Percentiles rank a stretch among this genome's conserved stretches.
Evolutionary conservation across 2,888 invertebrate genomes (phyloP).

Genomic region (Ischnura elegans): DNA sequence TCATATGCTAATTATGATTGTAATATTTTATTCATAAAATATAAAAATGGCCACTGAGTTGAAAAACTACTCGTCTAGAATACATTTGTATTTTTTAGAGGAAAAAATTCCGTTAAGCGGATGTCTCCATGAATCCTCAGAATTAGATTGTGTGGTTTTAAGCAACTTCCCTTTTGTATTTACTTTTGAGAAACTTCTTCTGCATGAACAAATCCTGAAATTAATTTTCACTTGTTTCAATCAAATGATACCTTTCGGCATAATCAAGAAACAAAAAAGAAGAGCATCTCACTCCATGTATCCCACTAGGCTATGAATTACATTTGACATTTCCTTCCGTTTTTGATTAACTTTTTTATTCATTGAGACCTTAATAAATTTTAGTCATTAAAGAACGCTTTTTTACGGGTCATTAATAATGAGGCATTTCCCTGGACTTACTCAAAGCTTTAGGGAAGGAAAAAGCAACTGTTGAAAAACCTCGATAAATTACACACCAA

Average conservation of each 20-base stretch:
- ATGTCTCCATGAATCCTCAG: no score
- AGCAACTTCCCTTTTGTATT: no score
- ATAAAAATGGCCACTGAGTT: no score
- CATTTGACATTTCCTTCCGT: background rate
- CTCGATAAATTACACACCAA: background rate
- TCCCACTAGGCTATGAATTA: background rate
- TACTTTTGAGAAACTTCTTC: no score
- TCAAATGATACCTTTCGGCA: background rate
- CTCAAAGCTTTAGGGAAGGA: background rate
- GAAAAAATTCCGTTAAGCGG: no score
- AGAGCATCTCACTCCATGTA: background rate
- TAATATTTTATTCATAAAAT: no score
- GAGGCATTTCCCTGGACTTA: background rate
- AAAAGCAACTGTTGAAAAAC: background rate
- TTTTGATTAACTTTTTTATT: background rate
- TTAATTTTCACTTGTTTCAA: background rate
- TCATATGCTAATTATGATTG: no score
- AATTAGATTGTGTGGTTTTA: no score
- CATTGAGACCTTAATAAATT: background rate
- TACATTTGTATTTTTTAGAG: no score
- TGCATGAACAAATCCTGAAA: background rate
- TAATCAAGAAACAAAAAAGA: background rate
- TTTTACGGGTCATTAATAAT: conserved; percentile 41
- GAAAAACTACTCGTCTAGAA: no score
- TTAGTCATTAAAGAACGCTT: background rate